Evolutionary conservation across 1,140 invertebrate species (phyloP), one percentile per base, ranked within the genome.

Genomic region (Drosophila ficusphila): DNA sequence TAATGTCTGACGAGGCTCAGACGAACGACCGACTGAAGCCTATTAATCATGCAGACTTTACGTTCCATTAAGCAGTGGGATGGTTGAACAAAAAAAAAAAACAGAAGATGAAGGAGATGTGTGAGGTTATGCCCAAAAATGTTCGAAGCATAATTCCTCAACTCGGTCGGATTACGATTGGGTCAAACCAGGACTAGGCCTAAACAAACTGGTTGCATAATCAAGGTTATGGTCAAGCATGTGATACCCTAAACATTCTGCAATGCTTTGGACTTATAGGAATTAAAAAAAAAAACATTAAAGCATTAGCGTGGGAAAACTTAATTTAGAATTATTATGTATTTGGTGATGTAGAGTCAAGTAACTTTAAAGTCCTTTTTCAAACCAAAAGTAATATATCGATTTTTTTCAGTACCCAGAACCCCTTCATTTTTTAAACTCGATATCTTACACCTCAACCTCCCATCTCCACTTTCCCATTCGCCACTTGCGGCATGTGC

Each of bases 21-120:
- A 51, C 60, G 60, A 27, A 69, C 68, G 65, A 78, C 64, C 82
- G 52, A 86, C 77, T 77, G 82, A 75, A 69, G 82, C 83, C 82
- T 88, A 88, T 88, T 88, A 88, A 88, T 88, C 82, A 88, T 88
- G 82, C 82, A 78, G 82, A 78, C 82, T 88, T 88, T 75, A 81
- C 82, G 77, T 78, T 67, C 82, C 82, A 88, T 88, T 88, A 88
- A 64, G 69, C 82, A 88, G 77, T 75, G 38, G 5, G 54, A 48
- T 44, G 41, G 9, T 36, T n/a, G n/a, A n/a, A n/a, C n/a, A 52
- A 23, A 29, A 5, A 9, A 5, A 11, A 6, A 4, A 4, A 48
- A 19, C 11, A 27, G 31, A 23, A 21, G 21, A 36, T 25, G 29
- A 41, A 18, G 33, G 29, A 36, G 25, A 56, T 29, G 33, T 44